A percentile compares a stretch with the other conserved stretches of the same genome.
These are phyloP conservation scores for Colletes latitarsis DNA, from an alignment of 1,140 invertebrate genomes.

Conservation along the genomic window DNA sequence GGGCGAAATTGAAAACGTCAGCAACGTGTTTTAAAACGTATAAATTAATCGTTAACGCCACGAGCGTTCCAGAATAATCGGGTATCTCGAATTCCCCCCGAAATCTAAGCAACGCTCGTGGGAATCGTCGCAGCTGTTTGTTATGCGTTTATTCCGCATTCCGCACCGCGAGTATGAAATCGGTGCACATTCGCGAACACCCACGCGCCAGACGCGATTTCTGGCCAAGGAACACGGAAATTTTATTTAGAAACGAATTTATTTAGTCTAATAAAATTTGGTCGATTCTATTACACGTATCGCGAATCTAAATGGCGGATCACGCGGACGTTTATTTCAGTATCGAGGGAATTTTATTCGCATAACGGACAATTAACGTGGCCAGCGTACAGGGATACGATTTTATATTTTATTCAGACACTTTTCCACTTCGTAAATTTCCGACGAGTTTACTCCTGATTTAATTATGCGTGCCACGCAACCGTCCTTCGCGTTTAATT, in stretches of 20 bases:
- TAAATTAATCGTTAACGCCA: too few relatives aligned
- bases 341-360: too few relatives aligned
- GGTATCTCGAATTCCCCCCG: background rate
- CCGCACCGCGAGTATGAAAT: conserved; percentile 15
- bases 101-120: background rate
- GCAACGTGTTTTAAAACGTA: too few relatives aligned
- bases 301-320: too few relatives aligned
- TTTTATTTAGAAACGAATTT: conserved; percentile 7
- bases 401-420: too few relatives aligned
- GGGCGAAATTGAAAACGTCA: too few relatives aligned
- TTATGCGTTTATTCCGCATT: conserved; percentile 27
- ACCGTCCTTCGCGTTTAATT: conserved; percentile 1
- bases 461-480: conserved; percentile 43
- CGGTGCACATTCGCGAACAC: conserved; percentile 8
- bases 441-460: conserved; percentile 7
- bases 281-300: too few relatives aligned
- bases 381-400: too few relatives aligned
- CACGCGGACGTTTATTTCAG: too few relatives aligned
- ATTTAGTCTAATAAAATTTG: background rate
- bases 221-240: background rate
- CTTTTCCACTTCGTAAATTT: background rate
- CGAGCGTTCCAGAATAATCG: too few relatives aligned
- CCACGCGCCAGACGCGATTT: too few relatives aligned
- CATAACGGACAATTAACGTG: too few relatives aligned
- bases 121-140: background rate